Evolutionary conservation across 2,113 vertebrate genomes (phyloP), one percentile per base, ranked within the genome.

Genomic region (Hippopotamus amphibius): DNA sequence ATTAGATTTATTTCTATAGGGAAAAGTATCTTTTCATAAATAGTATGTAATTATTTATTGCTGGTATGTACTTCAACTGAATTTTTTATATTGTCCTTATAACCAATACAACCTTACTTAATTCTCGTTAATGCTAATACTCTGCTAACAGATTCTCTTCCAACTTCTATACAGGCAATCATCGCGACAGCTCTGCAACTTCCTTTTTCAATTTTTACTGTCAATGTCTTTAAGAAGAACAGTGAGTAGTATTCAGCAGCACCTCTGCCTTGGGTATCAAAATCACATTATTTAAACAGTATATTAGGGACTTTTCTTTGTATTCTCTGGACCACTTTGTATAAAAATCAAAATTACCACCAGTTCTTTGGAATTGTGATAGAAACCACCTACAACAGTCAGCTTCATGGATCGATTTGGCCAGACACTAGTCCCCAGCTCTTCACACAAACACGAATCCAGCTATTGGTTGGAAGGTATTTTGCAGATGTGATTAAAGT

Each of bases 381-480:
- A 77, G 57, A 89, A 71, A 53, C 6, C 33, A 87, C 46, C 53
- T 63, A 30, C 28, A 2, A 82, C 3, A 11, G 65, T 88, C 82
- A 57, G 19, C 80, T 93, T 71, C 41, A 65, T 28, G 19, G 50
- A 4, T 24, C 74, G 68, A 17, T 10, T 21, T 82, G 11, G 13
- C 48, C 15, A 91, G 22, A 13, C 14, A 80, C 74, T 2, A 84
- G 30, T 4, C 9, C 9, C 24, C 30, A 55, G 3, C 37, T 61
- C 37, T 13, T 91, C 57, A 95, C 63, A 80, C 48, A 97, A 65
- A 76, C 46, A 92, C 10, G 82, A 69, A 71, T 53, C 43, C 53
- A 46, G 80, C 53, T 66, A 10, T 61, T 65, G 59, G 65, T 65
- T 14, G 21, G 30, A 80, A 88, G 16, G 24, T 79, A 79, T 30